Evolutionary conservation across 2,888 invertebrate species (phyloP), one percentile per base, ranked within the genome.

Genomic region (Julus scandinavius): DNA sequence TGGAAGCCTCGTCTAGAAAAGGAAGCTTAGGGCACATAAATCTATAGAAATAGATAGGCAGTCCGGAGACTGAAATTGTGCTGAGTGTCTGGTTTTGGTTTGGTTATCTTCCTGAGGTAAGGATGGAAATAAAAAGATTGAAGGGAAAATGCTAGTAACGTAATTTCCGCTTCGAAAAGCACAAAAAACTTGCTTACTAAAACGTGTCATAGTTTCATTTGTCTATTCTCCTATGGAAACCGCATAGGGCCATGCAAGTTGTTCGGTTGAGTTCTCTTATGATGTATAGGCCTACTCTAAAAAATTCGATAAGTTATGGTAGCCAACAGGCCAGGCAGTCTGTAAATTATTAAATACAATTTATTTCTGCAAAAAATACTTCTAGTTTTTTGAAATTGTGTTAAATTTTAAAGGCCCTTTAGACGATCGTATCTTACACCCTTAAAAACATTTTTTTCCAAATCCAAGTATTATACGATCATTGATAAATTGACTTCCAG

Each of bases 61-160:
- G 20, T 72, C 72, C 72, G 6, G 20, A 20, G 6, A 20, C 72
- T 72, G 72, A 72, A 72, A 72, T 72, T 9, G 80, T 80, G 80
- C 80, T 80, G 80, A 80, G 80, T 80, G 9, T 38, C 80, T 38
- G 80, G 80, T 80, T 20, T 80, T 80, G 80, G 80, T 20, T 80
- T 38, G 38, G 80, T 80, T 80, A 80, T 80, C 80, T 80, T 38
- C 38, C 80, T 13, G 29, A 80, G 80, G 80, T 80, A 29, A 80
- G 80, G 80, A 80, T 80, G 80, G 38, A 80, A 80, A 80, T 80
- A 80, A 38, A 80, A 38, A 29, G 38, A 80, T 11, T 80, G 80
- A 29, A 72, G 38, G 38, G 3, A 38, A 80, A 80, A 80, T 80
- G 80, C 38, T 38, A 38, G 80, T 80, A 80, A 80, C 38, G 38